phyloP scores from a whole-genome alignment of 2,797 vertebrate genomes.

The Sciaenops ocellatus region DNA sequence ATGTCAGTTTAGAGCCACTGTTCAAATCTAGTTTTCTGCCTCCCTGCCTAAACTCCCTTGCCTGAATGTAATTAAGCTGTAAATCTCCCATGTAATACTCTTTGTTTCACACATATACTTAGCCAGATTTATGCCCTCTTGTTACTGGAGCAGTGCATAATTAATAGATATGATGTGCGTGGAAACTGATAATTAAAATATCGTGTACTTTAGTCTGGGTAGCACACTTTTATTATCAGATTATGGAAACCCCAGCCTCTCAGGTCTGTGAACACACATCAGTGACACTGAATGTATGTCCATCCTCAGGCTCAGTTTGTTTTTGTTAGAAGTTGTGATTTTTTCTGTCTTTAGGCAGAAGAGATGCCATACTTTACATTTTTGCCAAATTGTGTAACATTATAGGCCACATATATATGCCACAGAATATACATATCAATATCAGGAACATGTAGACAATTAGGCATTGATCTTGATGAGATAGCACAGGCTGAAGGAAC shows the following conservation, averaged over 20 bases:
- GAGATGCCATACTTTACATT: not conserved
- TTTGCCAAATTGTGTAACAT: not conserved
- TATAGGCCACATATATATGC: not conserved
- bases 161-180: conserved; percentile 71
- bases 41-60: conserved; percentile 48
- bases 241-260: conserved; percentile 38
- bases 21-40: conserved; percentile 52
- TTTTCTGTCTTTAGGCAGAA: not conserved
- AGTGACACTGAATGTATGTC: conserved; percentile 15
- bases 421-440: not conserved
- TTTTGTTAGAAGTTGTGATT: conserved; percentile 1
- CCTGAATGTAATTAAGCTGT: conserved; percentile 71
- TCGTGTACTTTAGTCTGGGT: conserved; percentile 26
- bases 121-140: conserved; percentile 66
- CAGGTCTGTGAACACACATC: conserved; percentile 30
- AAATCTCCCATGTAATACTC: conserved; percentile 73
- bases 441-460: not conserved
- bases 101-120: conserved; percentile 76
- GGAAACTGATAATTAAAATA: conserved; percentile 69
- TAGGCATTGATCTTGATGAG: not conserved
- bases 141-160: conserved; percentile 69
- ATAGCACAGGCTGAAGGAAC: not conserved
- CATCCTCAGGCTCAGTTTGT: conserved; percentile 16
- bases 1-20: conserved; percentile 36
- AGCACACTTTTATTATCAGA: conserved; percentile 59